Conservation (phyloP, 2,113 vertebrate species). For the Bothrops jararaca region DNA sequence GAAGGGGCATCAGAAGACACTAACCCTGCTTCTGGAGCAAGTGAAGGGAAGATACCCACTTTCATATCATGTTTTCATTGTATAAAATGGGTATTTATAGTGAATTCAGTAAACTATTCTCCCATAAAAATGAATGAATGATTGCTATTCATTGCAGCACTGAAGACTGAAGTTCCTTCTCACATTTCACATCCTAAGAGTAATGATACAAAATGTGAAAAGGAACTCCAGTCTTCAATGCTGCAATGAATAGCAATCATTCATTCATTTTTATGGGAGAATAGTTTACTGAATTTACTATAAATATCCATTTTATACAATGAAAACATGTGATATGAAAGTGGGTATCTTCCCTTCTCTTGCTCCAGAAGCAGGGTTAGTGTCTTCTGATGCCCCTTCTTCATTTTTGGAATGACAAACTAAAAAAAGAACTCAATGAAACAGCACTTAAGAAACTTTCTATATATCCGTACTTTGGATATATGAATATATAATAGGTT, state of each 20-base stretch:
- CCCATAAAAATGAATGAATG: background rate
- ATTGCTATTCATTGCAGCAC: background rate
- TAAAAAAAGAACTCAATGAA: background rate
- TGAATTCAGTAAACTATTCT: background rate
- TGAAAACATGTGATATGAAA: background rate
- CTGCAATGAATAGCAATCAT: background rate
- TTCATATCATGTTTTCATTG: background rate
- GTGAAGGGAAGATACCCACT: background rate
- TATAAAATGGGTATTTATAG: background rate
- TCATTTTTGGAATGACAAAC: background rate
- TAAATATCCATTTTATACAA: background rate
- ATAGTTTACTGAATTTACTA: background rate
- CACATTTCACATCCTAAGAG: background rate
- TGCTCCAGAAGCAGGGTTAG: background rate
- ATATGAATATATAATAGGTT: background rate
- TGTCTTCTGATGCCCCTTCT: background rate
- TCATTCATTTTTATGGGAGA: background rate
- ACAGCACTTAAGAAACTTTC: background rate
- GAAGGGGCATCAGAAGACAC: background rate
- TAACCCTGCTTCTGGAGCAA: background rate
- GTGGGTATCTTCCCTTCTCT: background rate
- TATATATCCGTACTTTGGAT: background rate
- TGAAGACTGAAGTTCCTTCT: background rate
- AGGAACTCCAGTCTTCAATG: background rate
- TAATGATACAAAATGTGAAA: background rate